phyloP scores from a whole-genome alignment of 2,797 vertebrate species.

The Enteromius afrohamiltoni region DNA sequence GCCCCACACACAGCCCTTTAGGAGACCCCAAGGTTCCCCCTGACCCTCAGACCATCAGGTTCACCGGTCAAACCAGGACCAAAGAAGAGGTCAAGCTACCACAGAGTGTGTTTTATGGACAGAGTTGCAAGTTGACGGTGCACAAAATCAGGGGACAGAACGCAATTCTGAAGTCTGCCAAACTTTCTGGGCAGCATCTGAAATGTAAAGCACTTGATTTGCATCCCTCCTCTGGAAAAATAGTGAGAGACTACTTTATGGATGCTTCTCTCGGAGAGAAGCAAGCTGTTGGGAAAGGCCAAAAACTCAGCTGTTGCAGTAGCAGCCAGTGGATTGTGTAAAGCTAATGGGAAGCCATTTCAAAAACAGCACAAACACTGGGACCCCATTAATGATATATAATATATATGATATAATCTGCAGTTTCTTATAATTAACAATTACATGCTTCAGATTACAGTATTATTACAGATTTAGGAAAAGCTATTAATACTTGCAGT shows the following conservation, averaged over 20 bases:
- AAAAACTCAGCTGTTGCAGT: slow-evolving; percentile 25
- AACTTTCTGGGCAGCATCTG: background rate
- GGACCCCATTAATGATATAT: background rate
- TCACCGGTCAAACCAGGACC: background rate
- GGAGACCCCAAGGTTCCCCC: background rate
- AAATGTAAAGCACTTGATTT: slow-evolving; percentile 4
- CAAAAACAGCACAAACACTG: background rate
- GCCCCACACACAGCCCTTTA: background rate
- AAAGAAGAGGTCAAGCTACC: slow-evolving; percentile 13
- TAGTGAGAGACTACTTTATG: background rate
- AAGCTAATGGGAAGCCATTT: background rate
- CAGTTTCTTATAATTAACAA: background rate
- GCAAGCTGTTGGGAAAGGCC: background rate
- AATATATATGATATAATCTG: background rate
- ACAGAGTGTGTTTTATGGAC: slow-evolving; percentile 51
- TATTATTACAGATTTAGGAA: background rate
- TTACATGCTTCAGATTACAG: background rate
- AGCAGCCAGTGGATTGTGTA: slow-evolving; percentile 33
- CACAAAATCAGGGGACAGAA: slow-evolving; percentile 5
- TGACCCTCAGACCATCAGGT: slow-evolving; percentile 1
- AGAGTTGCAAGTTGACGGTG: slow-evolving; percentile 37
- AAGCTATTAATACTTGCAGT: background rate
- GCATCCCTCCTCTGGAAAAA: background rate
- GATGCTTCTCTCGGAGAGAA: background rate
- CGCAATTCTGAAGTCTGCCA: background rate